Evolutionary conservation across 2,888 invertebrate genomes (phyloP).

Genomic region (Caenorhabditis panamensis): DNA sequence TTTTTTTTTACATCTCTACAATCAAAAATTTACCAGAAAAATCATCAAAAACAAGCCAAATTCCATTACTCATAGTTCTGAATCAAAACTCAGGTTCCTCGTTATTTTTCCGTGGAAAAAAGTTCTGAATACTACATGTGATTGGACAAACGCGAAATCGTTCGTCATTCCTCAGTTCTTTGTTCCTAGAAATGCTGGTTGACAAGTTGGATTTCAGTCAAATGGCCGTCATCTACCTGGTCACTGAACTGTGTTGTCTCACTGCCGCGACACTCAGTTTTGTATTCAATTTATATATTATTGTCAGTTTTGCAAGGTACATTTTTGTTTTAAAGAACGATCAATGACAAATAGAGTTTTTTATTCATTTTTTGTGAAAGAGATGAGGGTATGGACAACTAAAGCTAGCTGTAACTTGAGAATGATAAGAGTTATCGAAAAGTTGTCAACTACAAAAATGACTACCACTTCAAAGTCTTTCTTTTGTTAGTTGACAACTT

Average conservation of each 20-base stretch:
- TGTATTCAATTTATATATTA: conserved; percentile 44
- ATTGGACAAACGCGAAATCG: too few relatives aligned
- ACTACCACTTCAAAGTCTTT: too few relatives aligned
- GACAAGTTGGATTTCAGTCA: conserved; percentile 33
- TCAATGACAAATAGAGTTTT: not conserved
- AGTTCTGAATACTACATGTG: too few relatives aligned
- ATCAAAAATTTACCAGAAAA: too few relatives aligned
- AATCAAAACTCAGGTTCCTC: too few relatives aligned
- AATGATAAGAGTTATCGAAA: not conserved
- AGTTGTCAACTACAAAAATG: not conserved
- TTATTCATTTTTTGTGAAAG: not conserved
- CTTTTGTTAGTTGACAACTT: not conserved
- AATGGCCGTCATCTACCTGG: conserved; percentile 50
- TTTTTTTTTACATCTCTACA: too few relatives aligned
- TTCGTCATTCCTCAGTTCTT: not conserved
- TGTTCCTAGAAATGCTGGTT: not conserved
- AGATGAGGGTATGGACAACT: too few relatives aligned
- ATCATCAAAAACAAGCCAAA: too few relatives aligned
- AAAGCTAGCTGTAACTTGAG: too few relatives aligned
- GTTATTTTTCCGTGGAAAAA: too few relatives aligned
- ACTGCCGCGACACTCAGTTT: conserved; percentile 41
- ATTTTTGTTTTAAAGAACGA: not conserved
- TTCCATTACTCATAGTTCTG: too few relatives aligned
- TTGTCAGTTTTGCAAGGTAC: conserved; percentile 38
- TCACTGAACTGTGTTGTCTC: conserved; percentile 43